Evolutionary conservation across 2,888 invertebrate genomes (phyloP), one percentile per base, ranked within the genome.

Genomic region (Eilema griseolum): DNA sequence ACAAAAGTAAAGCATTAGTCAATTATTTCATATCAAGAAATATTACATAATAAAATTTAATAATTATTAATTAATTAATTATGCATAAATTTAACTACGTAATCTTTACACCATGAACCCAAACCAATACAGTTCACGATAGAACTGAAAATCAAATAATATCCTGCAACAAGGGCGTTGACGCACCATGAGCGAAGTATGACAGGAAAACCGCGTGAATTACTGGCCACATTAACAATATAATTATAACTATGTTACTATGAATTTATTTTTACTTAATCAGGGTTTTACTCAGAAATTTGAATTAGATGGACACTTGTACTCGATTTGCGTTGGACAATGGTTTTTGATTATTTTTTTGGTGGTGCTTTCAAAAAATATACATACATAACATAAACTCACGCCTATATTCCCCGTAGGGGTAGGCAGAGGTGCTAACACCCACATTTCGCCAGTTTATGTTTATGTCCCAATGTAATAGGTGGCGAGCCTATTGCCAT

Each of bases 151-250:
- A 81, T 77, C 78, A 75, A 83, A 77, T 23, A 74, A 76, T 78
- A 57, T 79, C 72, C 73, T 76, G 70, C 77, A 79, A 86, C 83
- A 85, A 84, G 83, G 73, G 82, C 72, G 79, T 75, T 87, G 87
- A 87, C 85, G 86, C 83, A 83, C 76, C 73, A 63, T 69, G 65
- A 70, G 75, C 73, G 63, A 65, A 52, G 46, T 52, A 64, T 69
- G 81, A 74, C 82, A 78, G 85, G 84, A 85, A 86, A 87, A 86
- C 80, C 72, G 72, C 76, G 71, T 79, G 83, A 81, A 81, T 77
- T 79, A 71, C 72, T 71, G 75, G 57, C 46, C 24, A 11, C 57
- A 46, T 33, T 80, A 84, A 72, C 77, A 52, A 52, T 52, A 59
- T 14, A 70, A 31, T 77, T 72, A 79, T 72, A 84, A 76, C 75